Evolutionary conservation across 2,113 vertebrate species (phyloP).

Genomic region (Castor canadensis): DNA sequence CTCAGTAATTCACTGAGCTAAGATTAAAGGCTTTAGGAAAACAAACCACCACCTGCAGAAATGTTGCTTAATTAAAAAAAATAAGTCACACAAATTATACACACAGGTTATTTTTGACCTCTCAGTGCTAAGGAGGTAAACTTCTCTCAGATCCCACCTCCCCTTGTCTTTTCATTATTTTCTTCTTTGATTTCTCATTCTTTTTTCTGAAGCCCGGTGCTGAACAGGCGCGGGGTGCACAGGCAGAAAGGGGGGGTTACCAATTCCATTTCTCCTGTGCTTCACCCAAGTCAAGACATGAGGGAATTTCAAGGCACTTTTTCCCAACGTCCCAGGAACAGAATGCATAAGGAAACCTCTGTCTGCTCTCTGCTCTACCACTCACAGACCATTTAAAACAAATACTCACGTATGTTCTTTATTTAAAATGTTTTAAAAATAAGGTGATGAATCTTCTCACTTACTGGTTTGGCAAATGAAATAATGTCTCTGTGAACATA

Average conservation of each 20-base stretch:
- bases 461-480: slow-evolving; percentile 76
- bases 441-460: background rate
- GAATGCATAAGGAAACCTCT: background rate
- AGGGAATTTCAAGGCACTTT: background rate
- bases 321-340: no score
- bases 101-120: no score
- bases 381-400: background rate
- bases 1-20: background rate
- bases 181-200: background rate
- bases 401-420: background rate
- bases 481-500: background rate
- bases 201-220: background rate
- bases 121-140: background rate
- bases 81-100: background rate
- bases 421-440: background rate
- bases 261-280: background rate
- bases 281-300: background rate
- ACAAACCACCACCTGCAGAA: background rate
- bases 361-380: no score
- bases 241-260: background rate
- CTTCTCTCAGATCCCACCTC: background rate
- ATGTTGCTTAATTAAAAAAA: background rate
- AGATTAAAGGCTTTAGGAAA: background rate
- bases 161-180: background rate
- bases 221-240: background rate